A percentile compares a stretch with the other conserved stretches of the same genome.
These are phyloP conservation scores for Gymnothorax reevesii DNA, from an alignment of 2,797 vertebrate species.

Conservation along the genomic window DNA sequence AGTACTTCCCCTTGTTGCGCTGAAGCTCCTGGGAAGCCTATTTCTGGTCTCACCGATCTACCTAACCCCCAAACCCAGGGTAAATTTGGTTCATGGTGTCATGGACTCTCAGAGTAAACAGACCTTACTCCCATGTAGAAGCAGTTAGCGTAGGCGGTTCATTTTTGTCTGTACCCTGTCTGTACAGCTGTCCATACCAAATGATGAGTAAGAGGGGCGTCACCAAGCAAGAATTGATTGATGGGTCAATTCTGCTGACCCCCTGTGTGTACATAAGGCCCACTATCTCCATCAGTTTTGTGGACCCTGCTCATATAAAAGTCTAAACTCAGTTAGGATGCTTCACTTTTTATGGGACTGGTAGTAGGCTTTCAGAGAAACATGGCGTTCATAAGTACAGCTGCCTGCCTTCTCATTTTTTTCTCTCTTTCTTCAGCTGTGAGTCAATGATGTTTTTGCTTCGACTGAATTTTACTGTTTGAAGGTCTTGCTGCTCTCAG, in stretches of 20 bases:
- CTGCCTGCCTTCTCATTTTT: constrained; percentile 59
- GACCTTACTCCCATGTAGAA: background rate
- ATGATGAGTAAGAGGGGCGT: constrained; percentile 39
- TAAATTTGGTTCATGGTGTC: background rate
- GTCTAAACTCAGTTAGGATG: constrained; percentile 42
- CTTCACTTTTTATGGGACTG: constrained; percentile 54
- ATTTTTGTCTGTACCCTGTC: background rate
- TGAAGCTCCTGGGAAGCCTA: background rate
- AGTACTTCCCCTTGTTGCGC: background rate
- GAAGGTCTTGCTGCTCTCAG: background rate
- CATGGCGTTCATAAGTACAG: constrained; percentile 62
- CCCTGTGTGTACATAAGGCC: constrained; percentile 60
- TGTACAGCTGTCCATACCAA: constrained; percentile 30
- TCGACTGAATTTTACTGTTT: background rate
- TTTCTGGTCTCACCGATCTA: background rate
- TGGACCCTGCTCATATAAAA: constrained; percentile 75
- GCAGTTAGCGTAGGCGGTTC: background rate
- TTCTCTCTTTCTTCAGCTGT: constrained; percentile 63
- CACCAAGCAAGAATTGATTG: constrained; percentile 15
- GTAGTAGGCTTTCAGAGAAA: constrained; percentile 41
- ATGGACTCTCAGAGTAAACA: background rate
- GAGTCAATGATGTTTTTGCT: constrained; percentile 46
- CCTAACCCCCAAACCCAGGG: background rate
- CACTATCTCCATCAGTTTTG: constrained; percentile 57
- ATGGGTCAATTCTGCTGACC: background rate